Evolutionary conservation across 2,888 invertebrate species (phyloP).

Genomic region (Helleia helle): DNA sequence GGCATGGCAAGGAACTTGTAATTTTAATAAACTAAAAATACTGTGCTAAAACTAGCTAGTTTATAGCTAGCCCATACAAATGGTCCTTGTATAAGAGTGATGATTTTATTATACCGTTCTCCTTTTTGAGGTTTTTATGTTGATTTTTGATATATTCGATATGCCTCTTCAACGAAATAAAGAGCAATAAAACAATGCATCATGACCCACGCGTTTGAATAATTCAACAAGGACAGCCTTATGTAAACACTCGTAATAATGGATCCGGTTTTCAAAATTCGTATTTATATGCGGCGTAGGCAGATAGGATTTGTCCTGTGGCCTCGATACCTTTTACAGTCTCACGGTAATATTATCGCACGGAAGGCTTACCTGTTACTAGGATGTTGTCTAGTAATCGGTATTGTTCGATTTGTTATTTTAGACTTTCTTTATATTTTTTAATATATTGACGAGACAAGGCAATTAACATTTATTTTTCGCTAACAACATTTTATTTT

Average conservation of each 20-base stretch:
- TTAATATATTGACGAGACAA: too few relatives aligned
- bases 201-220: conserved; percentile 3
- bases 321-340: not conserved
- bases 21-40: too few relatives aligned
- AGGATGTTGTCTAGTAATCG: too few relatives aligned
- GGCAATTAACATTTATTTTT: too few relatives aligned
- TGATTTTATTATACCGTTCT: not conserved
- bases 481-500: too few relatives aligned
- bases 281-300: conserved; percentile 3
- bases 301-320: not conserved
- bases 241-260: not conserved
- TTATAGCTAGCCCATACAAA: too few relatives aligned
- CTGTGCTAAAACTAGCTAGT: too few relatives aligned
- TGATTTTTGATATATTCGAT: not conserved
- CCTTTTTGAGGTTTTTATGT: not conserved
- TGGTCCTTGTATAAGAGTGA: not conserved
- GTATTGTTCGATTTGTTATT: too few relatives aligned
- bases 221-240: conserved; percentile 7
- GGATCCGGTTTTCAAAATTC: conserved; percentile 1
- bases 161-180: not conserved
- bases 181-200: conserved; percentile 5
- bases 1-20: too few relatives aligned
- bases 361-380: too few relatives aligned
- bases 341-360: not conserved
- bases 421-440: too few relatives aligned